These are phyloP conservation scores for Gnatocerus cornutus DNA, from an alignment of 2,888 invertebrate species.

Conservation along the genomic window DNA sequence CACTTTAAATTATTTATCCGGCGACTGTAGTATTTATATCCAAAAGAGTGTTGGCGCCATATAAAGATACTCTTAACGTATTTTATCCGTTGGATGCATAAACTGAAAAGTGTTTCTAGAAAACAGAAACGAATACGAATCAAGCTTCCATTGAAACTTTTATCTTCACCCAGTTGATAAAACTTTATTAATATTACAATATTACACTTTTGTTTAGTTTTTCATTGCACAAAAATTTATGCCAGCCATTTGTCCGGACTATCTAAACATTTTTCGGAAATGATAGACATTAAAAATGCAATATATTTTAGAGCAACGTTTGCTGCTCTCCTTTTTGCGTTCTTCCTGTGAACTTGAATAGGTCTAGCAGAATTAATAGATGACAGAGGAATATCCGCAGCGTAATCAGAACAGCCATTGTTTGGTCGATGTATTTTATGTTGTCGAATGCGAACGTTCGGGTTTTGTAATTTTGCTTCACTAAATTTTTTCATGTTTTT, in stretches of 20 bases:
- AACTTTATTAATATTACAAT: too few species aligned
- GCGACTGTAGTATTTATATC: constrained; percentile 26
- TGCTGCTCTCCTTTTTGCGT: constrained; percentile 20
- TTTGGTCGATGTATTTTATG: constrained; percentile 28
- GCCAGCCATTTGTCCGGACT: constrained; percentile 3
- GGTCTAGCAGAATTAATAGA: constrained; percentile 35
- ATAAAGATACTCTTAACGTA: constrained; percentile 18
- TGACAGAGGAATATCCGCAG: constrained; percentile 33
- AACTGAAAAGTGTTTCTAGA: constrained; percentile 3
- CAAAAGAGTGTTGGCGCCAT: background rate
- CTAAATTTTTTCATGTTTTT: constrained; percentile 29
- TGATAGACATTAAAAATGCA: constrained; percentile 8
- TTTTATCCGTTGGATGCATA: background rate
- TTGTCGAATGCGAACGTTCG: constrained; percentile 20
- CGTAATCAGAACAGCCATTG: constrained; percentile 29
- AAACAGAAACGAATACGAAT: constrained; percentile 14
- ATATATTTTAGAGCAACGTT: constrained; percentile 28
- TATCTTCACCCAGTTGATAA: background rate
- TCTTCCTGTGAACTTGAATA: constrained; percentile 33
- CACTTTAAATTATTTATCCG: constrained; percentile 35
- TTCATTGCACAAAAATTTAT: too few species aligned
- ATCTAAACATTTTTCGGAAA: constrained; percentile 30
- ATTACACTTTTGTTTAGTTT: too few species aligned
- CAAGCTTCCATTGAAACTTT: constrained; percentile 1
- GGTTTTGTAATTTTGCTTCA: constrained; percentile 29